Evolutionary conservation across 1,140 invertebrate species (phyloP), one percentile per base, ranked within the genome.

Genomic region (Papilio dardanus): DNA sequence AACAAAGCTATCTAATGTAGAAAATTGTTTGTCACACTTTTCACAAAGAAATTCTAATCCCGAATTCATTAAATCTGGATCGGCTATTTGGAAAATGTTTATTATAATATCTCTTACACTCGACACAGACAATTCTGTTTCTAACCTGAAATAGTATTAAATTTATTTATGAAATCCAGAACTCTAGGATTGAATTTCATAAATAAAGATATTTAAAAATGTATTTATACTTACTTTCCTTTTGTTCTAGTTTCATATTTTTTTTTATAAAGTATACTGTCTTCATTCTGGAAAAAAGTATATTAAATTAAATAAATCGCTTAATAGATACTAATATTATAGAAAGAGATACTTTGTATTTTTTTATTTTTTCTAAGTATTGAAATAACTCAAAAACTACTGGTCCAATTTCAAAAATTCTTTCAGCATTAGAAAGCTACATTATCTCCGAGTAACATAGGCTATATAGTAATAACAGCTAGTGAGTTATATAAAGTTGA

Each of bases 41-140:
- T 91, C 88, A 69, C 91, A 93, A 16, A 88, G 86, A 76, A 85
- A 87, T 42, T 85, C 78, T 65, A 87, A 74, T 40, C 87, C 82
- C 30, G 79, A 62, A 33, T 76, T 76, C 68, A 80, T 78, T 35
- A 83, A 77, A 54, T 85, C 78, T 35, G 82, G n/a, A 54, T 85
- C 76, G 6, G 87, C 50, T 7, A 77, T 76, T 37, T 80, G 67
- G 31, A 86, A 83, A 77, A 87, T 87, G 73, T 83, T 76, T 24
- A 21, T 62, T 31, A 92, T 66, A 46, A 87, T 81, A 76, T 79
- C 77, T 77, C 79, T 81, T 24, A 92, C 80, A 31, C 67, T 80
- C 67, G 78, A 74, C 78, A 81, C 80, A 77, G 54, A 69, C 8
- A 30, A 46, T 71, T 58, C 24, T 7, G 31, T 30, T 62, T 28